Conservation (phyloP, 2,888 invertebrate species). For the Tachystola acroxantha region DNA sequence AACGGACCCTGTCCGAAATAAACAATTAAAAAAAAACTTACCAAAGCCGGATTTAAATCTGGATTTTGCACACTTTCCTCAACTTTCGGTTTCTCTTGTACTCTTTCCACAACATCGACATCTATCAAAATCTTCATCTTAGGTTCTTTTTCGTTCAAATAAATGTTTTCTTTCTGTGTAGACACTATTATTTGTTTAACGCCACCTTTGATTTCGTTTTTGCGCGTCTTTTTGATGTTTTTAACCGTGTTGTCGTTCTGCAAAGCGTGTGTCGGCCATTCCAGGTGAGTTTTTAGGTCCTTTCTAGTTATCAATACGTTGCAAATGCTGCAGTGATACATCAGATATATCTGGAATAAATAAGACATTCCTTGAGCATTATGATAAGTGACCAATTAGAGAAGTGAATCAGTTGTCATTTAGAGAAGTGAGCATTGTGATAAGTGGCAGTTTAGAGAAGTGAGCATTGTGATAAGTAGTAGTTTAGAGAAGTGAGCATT, state of each 20-base stretch:
- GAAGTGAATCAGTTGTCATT: too few species aligned
- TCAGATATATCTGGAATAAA: slow-evolving; percentile 25
- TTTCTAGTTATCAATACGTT: slow-evolving; percentile 25
- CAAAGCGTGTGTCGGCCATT: slow-evolving; percentile 19
- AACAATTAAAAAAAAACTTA: too few species aligned
- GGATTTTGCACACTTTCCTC: too few species aligned
- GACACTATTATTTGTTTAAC: slow-evolving; percentile 9
- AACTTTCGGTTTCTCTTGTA: neutral
- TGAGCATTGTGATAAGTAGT: too few species aligned
- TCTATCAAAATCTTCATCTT: slow-evolving; percentile 11
- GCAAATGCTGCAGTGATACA: slow-evolving; percentile 37
- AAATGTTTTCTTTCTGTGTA: slow-evolving; percentile 17
- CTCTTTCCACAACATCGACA: slow-evolving; percentile 3
- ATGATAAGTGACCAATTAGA: too few species aligned
- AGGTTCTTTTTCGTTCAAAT: slow-evolving; percentile 12
- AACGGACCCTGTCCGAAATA: too few species aligned
- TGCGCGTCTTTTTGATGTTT: slow-evolving; percentile 13
- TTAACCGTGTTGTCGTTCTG: slow-evolving; percentile 4
- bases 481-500: too few species aligned
- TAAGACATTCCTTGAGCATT: too few species aligned
- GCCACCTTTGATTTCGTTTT: slow-evolving; percentile 14
- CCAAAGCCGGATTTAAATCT: too few species aligned
- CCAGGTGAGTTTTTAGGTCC: slow-evolving; percentile 18
- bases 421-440: too few species aligned
- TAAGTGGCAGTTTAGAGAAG: too few species aligned